Base-by-base conservation (phyloP, 92 coral and sea anemone species). In the Porites evermanni region DNA sequence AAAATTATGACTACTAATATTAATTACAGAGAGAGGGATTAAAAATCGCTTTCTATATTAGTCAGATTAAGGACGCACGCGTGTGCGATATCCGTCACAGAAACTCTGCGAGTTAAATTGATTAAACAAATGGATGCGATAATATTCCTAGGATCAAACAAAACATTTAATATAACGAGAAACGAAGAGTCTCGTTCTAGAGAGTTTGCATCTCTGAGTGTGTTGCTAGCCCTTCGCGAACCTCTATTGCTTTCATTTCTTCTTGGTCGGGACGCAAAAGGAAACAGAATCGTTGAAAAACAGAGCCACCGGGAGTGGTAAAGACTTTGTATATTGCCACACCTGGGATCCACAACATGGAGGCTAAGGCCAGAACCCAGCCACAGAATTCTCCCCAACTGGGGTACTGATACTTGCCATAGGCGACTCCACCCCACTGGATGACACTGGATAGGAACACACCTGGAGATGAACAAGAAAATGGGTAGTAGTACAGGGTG, bases 281-380 rank as follows among this genome's bases (percentile, higher is more conserved):
- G 64, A 67, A 61, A 26, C 91, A 81, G 32, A 95, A 20, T 77
- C 90, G 83, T 52, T 91, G 95, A 19, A 38, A 53, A 51, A 86
- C 1, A 8, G 93, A 74, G 7, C 89, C 44, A 3, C 97, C 94
- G 13, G 93, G 91, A 6, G 92, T 85, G 29, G 67, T 72, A 70
- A 67, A n/a, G 50, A 97, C 75, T 87, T 90, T 90, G 93, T 95
- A 97, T 16, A 95, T 53, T 6, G 99, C 99, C 18, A 97, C 93
- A 4, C 97, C 96, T 1, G 99, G 99, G 52, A 97, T 93, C 95
- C 94, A 97, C 83, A 95, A 58, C 99, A 97, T 97, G 32, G 99
- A 97, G 3, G 99, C 79, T 18, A 97, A 89, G 21, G 99, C 99
- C 63, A 97, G 89, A 23, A 93, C 67, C 99, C 99, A 97, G 8